Evolutionary conservation across 1,140 invertebrate species (phyloP).

Genomic region (Drosophila micromelanica): DNA sequence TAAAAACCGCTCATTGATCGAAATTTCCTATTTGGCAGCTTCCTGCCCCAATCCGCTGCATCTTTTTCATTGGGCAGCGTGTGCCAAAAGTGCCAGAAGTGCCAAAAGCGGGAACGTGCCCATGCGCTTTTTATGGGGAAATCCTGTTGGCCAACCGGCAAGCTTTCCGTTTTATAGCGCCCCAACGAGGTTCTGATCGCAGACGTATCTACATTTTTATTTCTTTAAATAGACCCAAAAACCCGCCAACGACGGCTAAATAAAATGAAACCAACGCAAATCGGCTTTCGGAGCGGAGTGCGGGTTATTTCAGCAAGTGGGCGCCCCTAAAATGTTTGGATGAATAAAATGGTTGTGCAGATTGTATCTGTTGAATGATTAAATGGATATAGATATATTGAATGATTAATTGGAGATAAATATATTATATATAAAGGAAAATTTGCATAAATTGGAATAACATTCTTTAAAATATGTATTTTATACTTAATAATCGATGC

Average conservation of each 20-base stretch:
- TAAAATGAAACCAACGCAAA: slow-evolving; percentile 37
- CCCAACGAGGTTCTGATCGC: slow-evolving; percentile 35
- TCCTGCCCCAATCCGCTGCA: slow-evolving; percentile 39
- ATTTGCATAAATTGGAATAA: too few species aligned
- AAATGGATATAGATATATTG: too few species aligned
- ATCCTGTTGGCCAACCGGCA: slow-evolving; percentile 67
- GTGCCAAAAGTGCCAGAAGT: slow-evolving; percentile 19
- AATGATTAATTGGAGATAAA: too few species aligned
- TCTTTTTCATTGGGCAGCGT: slow-evolving; percentile 27
- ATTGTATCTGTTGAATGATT: not conserved
- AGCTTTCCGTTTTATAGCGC: slow-evolving; percentile 70
- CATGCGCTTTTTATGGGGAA: slow-evolving; percentile 77
- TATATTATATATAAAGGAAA: too few species aligned
- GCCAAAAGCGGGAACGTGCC: slow-evolving; percentile 23
- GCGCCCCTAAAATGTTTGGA: not conserved
- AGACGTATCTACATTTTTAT: slow-evolving; percentile 34
- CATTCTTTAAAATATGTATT: too few species aligned
- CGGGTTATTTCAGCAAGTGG: not conserved
- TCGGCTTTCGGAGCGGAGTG: slow-evolving; percentile 46
- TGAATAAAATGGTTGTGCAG: too few species aligned
- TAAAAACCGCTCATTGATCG: slow-evolving; percentile 62
- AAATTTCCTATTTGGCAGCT: slow-evolving; percentile 63
- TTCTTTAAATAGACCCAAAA: slow-evolving; percentile 62
- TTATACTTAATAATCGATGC: too few species aligned
- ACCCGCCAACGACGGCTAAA: slow-evolving; percentile 49